phyloP scores from a whole-genome alignment of 2,113 vertebrate species.

The Triplophysa rosa region DNA sequence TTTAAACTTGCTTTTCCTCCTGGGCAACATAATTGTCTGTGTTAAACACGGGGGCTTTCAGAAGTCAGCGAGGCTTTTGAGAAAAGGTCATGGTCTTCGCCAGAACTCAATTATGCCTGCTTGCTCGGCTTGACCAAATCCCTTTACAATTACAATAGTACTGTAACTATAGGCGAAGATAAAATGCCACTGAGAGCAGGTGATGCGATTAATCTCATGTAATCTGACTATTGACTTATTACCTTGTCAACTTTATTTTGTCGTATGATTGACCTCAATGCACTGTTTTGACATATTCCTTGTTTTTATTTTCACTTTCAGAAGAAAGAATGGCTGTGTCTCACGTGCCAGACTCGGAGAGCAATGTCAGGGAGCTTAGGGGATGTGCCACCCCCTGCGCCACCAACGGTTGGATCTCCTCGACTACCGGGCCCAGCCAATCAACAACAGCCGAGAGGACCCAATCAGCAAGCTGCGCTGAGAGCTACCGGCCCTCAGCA shows the following conservation, averaged over 20 bases:
- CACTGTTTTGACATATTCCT: background rate
- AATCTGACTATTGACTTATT: conserved; percentile 11
- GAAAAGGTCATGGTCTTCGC: conserved; percentile 34
- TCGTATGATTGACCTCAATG: conserved; percentile 30
- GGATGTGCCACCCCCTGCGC: conserved; percentile 76
- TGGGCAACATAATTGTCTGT: conserved; percentile 18
- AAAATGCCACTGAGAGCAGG: conserved; percentile 2
- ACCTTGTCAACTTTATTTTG: background rate
- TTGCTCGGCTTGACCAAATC: conserved; percentile 35
- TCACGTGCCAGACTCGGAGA: conserved; percentile 98
- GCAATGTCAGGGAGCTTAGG: conserved; percentile 91
- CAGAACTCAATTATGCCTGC: conserved; percentile 25
- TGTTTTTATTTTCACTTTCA: conserved; percentile 74
- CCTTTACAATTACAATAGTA: conserved; percentile 25
- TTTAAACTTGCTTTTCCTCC: conserved; percentile 12
- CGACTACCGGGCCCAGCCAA: conserved; percentile 69
- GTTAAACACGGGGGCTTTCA: conserved; percentile 32
- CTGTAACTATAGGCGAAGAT: conserved; percentile 5
- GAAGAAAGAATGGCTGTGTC: conserved; percentile 98
- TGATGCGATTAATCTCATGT: conserved; percentile 13
- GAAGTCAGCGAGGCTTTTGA: conserved; percentile 32
- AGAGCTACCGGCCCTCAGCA: conserved; percentile 68
- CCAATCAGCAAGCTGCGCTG: conserved; percentile 70
- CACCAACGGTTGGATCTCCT: conserved; percentile 76
- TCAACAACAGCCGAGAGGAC: conserved; percentile 71